Base-by-base conservation (phyloP, 2,797 vertebrate genomes). In the Oryzias dopingdopingensis region DNA sequence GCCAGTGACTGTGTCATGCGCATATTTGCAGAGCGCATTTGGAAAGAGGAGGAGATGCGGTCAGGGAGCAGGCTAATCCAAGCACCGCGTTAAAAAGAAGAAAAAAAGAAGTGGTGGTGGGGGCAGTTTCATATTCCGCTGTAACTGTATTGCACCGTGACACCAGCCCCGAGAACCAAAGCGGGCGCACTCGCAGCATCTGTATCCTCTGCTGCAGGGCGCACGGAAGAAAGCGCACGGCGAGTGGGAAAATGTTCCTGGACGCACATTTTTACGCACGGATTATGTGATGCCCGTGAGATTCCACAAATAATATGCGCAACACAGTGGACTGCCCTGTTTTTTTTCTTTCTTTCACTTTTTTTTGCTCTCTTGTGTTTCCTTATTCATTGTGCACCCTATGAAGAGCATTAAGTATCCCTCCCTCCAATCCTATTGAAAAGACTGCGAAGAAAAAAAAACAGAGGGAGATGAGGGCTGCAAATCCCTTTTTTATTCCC, bases 401-500 rank as follows among this genome's bases (percentile, higher is more conserved):
- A 87, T 91, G 91, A 93, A 91, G 90, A 91, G 92, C 90, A 93
- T 93, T 93, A 93, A 92, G 89, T 92, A 92, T 92, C 91, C 92
- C 88, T 92, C 90, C 91, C 90, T 92, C 90, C 85, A 92, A 88
- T 89, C 88, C 89, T 80, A 90, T 91, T 92, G 89, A 92, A 90
- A 89, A 81, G 83, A 79, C 77, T 84, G 81, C 70, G 86, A 5
- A 3, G 26, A 79, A 89, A 88, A 91, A 91, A 90, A 92, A 87
- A 91, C 88, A 89, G 89, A 92, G 89, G 88, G 91, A 93, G 92
- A 92, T 93, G 93, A 92, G 92, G 93, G 92, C 92, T 90, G 92
- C 92, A 94, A 93, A 94, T 93, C 92, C 92, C 92, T 90, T 93
- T 93, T 93, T 93, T 92, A 93, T 92, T 92, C 92, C 89, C 88